Percentiles rank a stretch among this genome's conserved stretches.
Evolutionary conservation across 2,113 vertebrate genomes (phyloP).

Genomic region (Aythya baeri): DNA sequence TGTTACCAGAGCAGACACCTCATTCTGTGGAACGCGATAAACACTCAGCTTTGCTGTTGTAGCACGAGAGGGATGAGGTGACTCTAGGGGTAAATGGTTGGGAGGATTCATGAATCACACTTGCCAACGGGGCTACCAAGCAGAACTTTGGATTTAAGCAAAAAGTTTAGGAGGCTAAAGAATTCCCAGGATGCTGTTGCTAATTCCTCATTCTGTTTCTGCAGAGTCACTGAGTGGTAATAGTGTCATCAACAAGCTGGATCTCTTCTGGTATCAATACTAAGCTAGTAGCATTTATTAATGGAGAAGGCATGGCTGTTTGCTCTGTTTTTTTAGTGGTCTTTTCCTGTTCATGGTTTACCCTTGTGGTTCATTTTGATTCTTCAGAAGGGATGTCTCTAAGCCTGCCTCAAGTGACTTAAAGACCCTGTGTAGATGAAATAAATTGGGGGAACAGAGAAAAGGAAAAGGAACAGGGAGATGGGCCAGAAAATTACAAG

Average conservation of each 20-base stretch:
- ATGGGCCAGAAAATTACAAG: neutral
- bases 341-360: neutral
- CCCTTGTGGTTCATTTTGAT: neutral
- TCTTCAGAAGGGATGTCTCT: neutral
- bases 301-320: neutral
- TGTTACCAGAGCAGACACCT: conserved; percentile 45
- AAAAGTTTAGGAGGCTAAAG: neutral
- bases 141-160: neutral
- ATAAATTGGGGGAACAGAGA: neutral
- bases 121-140: neutral
- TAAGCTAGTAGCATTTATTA: neutral
- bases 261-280: neutral
- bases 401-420: neutral
- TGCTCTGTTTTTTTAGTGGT: neutral
- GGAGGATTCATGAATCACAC: conserved; percentile 5
- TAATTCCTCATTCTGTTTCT: neutral
- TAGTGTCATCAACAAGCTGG: neutral
- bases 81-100: conserved; percentile 21
- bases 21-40: conserved; percentile 4
- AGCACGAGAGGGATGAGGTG: neutral
- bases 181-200: neutral
- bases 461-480: neutral
- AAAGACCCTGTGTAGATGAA: neutral
- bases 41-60: neutral
- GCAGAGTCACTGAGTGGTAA: neutral